Evolutionary conservation across 2,888 invertebrate species (phyloP).

Genomic region (Thalpophila matura): DNA sequence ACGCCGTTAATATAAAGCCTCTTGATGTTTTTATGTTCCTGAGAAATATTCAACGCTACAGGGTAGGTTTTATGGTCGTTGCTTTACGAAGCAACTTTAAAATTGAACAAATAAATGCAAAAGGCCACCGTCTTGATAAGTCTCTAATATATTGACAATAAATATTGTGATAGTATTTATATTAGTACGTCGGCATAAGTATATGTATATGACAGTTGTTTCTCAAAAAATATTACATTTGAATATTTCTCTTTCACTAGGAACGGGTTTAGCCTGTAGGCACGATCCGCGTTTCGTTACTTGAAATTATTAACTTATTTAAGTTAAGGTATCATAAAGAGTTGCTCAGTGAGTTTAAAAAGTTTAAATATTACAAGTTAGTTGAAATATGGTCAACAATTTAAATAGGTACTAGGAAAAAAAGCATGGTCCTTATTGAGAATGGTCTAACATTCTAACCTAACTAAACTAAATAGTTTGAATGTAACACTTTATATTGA

Average conservation of each 20-base stretch:
- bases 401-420: conserved; percentile 1
- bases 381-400: conserved; percentile 5
- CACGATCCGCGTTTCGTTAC: conserved; percentile 30
- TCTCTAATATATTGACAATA: conserved; percentile 57
- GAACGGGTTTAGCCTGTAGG: conserved; percentile 42
- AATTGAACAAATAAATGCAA: conserved; percentile 63
- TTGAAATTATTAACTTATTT: conserved; percentile 45
- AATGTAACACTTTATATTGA: not conserved
- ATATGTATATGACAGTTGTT: conserved; percentile 39
- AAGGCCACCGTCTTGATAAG: conserved; percentile 50
- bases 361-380: conserved; percentile 23
- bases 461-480: too few relatives aligned
- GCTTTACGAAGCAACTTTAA: conserved; percentile 40
- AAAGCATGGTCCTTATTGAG: not conserved
- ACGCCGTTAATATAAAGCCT: conserved; percentile 63
- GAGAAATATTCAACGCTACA: conserved; percentile 40
- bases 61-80: conserved; percentile 39
- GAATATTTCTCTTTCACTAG: conserved; percentile 48
- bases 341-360: conserved; percentile 25
- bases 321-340: conserved; percentile 26
- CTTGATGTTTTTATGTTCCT: conserved; percentile 39
- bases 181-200: conserved; percentile 49
- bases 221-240: conserved; percentile 46
- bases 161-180: conserved; percentile 60
- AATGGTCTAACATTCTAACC: too few relatives aligned